Percentiles rank a stretch among this genome's conserved stretches.
Conservation (phyloP, 2,888 invertebrate genomes). For the Teleogryllus oceanicus region DNA sequence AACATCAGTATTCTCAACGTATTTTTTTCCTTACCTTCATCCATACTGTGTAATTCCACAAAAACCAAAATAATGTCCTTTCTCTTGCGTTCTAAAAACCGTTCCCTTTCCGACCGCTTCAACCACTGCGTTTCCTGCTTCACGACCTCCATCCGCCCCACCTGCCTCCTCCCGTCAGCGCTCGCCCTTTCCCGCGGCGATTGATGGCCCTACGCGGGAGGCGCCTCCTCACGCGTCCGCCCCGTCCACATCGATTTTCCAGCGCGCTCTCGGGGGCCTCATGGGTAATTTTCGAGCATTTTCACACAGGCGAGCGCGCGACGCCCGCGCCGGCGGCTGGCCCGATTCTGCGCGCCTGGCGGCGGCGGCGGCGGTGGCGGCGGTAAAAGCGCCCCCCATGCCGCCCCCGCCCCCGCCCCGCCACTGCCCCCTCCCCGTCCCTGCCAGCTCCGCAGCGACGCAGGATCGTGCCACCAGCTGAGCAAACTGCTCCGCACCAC, state of each 20-base stretch:
- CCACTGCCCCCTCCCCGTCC: neutral
- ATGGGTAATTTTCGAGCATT: neutral
- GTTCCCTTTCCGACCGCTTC: too few species aligned
- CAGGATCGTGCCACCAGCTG: neutral
- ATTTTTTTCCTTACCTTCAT: too few species aligned
- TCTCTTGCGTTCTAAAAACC: too few species aligned
- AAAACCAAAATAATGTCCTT: too few species aligned
- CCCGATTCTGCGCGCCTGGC: neutral
- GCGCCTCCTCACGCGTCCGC: neutral
- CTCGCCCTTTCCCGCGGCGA: neutral
- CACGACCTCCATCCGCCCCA: too few species aligned
- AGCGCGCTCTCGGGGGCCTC: neutral
- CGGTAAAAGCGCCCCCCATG: too few species aligned
- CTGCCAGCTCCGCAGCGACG: neutral
- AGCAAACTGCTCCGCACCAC: neutral
- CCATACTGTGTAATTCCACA: too few species aligned
- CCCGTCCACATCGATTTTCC: neutral
- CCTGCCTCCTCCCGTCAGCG: neutral
- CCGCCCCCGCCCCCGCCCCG: neutral
- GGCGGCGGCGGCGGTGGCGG: neutral
- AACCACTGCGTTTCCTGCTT: too few species aligned
- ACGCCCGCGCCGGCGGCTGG: neutral
- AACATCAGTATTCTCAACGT: too few species aligned
- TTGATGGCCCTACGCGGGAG: neutral
- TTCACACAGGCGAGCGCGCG: neutral